Base-by-base conservation (phyloP, 2,888 invertebrate genomes). In the Oscheius myriophilus region DNA sequence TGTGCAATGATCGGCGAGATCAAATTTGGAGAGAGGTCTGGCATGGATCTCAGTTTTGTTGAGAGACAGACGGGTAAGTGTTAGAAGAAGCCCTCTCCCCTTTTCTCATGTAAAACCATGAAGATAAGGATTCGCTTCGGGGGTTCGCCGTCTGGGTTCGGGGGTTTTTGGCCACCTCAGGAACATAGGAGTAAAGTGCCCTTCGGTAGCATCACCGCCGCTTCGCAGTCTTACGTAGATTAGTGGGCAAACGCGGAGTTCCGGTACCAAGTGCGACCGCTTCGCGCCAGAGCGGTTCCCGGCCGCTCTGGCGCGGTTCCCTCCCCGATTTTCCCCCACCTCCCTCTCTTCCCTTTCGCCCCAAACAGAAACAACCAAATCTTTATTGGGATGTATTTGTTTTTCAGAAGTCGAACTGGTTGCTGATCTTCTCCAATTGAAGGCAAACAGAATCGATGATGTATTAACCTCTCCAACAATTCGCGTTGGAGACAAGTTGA, bases 391-490 rank as follows among this genome's bases (percentile, higher is more conserved):
- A n/a, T n/a, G n/a, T n/a, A n/a, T n/a, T n/a, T n/a, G n/a, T n/a
- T n/a, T n/a, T 74, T n/a, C 65, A 82, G 86, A 84, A 59, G 69
- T 84, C 43, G 79, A 80, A n/a, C 73, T 67, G 39, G 81, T 80
- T 11, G 76, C 81, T 25, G 75, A 79, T 33, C 61, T 83, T 23
- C 64, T 84, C 14, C 76, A 79, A 63, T 66, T 86, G 49, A 77
- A 73, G 25, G 69, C 75, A 18, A 66, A 69, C 16, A 68, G 75
- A 45, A 74, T 86, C 7, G 79, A 88, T 58, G 88, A 88, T 79
- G 87, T 87, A 67, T 80, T 89, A 62, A 84, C 89, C 45, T 88
- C 88, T 74, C 89, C 89, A 26, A 88, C 87, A 75, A 88, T 89
- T 66, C 88, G 88, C 81, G 82, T 86, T 25, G 89, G 89, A 43